Evolutionary conservation across 2,888 invertebrate genomes (phyloP), one percentile per base, ranked within the genome.

Genomic region (Synergus japonicus): DNA sequence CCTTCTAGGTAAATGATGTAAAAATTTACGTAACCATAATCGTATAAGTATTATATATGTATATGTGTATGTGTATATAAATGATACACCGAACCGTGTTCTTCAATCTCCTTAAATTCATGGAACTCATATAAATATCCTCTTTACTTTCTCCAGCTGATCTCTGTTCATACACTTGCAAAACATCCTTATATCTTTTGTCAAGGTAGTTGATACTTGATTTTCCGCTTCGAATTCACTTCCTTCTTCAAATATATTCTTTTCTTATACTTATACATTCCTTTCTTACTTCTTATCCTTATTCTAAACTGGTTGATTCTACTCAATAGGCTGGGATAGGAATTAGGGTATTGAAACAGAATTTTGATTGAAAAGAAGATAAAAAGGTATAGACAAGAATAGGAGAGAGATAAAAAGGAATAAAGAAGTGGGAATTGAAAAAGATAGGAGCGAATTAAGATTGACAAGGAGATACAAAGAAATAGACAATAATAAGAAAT

Each of bases 121-220:
- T 83, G 84, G 79, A 84, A 84, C 79, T 84, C 84, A 84, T 85
- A 88, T 87, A 85, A 86, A 88, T 86, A 83, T 86, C 85, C 84
- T 84, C 81, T 81, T 85, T 86, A 87, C 89, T 89, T 88, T 89
- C 89, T 87, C 89, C 86, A 78, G 29, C 41, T 43, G 54, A 66
- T 66, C 18, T 66, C n/a, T n/a, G 43, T 43, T 22, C n/a, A 65
- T 65, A n/a, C 65, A 65, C 65, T 66, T 66, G 43, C 65, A 66
- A 66, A 66, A 66, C n/a, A n/a, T 66, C 65, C 65, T 37, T 64
- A 46, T 13, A 10, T 46, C 46, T 13, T 12, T 37, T 66, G 65
- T 66, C 43, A 66, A 66, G 43, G 65, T 43, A 43, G 3, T 66
- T 43, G 43, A 43, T 18, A 43, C 65, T 41, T 66, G 43, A 66